Evolutionary conservation across 2,888 invertebrate species (phyloP).

Genomic region (Zeuzera pyrina): DNA sequence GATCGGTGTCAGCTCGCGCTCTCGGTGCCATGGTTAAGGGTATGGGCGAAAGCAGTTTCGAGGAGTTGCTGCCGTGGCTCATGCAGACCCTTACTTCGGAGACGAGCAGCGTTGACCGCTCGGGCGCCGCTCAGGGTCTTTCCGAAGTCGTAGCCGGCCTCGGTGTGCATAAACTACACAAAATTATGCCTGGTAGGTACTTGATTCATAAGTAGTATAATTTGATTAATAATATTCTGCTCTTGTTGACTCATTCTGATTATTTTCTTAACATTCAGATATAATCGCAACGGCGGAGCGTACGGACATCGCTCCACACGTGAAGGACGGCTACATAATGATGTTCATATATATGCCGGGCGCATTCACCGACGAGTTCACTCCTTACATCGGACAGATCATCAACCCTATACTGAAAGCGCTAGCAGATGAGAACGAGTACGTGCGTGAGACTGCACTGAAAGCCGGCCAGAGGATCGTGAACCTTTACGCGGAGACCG

Average conservation of each 20-base stretch:
- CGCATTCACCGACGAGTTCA: slow-evolving; percentile 96
- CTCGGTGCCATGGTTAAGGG: slow-evolving; percentile 98
- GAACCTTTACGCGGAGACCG: slow-evolving; percentile 95
- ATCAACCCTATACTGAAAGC: slow-evolving; percentile 98
- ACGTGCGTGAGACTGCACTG: slow-evolving; percentile 96
- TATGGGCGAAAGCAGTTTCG: slow-evolving; percentile 97
- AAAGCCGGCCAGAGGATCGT: slow-evolving; percentile 98
- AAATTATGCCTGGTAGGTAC: slow-evolving; percentile 88
- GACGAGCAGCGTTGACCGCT: slow-evolving; percentile 94
- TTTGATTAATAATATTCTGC: too few relatives aligned
- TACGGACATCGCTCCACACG: slow-evolving; percentile 94
- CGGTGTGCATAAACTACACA: slow-evolving; percentile 94
- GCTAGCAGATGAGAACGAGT: slow-evolving; percentile 98
- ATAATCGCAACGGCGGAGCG: slow-evolving; percentile 95
- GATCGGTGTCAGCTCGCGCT: slow-evolving; percentile 96
- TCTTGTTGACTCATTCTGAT: too few relatives aligned
- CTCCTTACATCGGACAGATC: slow-evolving; percentile 96
- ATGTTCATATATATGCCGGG: slow-evolving; percentile 99
- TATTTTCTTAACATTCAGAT: too few relatives aligned
- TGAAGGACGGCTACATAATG: slow-evolving; percentile 99
- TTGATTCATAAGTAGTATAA: too few relatives aligned
- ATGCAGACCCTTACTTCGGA: slow-evolving; percentile 98
- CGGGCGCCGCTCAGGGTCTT: slow-evolving; percentile 97
- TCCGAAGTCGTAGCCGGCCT: slow-evolving; percentile 97
- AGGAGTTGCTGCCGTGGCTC: slow-evolving; percentile 97